Conservation (phyloP, 2,113 vertebrate species). For the Mesocricetus auratus region DNA sequence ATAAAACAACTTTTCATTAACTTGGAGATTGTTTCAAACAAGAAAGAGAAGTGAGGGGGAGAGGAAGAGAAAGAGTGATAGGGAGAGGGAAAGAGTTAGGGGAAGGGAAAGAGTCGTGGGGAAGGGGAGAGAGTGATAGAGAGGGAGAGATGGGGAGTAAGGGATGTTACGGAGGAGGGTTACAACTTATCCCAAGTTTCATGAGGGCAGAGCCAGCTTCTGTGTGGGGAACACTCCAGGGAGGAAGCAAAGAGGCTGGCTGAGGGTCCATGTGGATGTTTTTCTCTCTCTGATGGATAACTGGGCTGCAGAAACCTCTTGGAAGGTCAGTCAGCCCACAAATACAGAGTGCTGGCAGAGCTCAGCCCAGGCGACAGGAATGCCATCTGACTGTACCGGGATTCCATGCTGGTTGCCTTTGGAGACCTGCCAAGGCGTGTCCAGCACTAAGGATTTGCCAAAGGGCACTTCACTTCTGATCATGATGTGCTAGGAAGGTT, state of each 20-base stretch:
- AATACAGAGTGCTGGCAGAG: background rate
- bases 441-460: background rate
- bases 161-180: background rate
- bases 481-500: constrained; percentile 43
- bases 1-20: background rate
- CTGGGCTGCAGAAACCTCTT: background rate
- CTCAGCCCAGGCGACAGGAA: background rate
- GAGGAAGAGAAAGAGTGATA: background rate
- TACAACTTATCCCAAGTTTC: background rate
- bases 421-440: constrained; percentile 12
- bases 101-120: background rate
- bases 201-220: background rate
- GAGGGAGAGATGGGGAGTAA: no score
- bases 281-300: background rate
- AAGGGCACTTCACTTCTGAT: constrained; percentile 52
- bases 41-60: background rate
- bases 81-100: background rate
- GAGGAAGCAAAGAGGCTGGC: background rate
- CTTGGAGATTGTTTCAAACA: background rate
- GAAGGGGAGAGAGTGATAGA: no score
- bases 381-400: background rate
- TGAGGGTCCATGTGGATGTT: background rate
- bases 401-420: background rate
- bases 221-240: background rate
- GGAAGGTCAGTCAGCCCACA: background rate